Evolutionary conservation across 2,888 invertebrate genomes (phyloP).

Genomic region (Parnassius orleans): DNA sequence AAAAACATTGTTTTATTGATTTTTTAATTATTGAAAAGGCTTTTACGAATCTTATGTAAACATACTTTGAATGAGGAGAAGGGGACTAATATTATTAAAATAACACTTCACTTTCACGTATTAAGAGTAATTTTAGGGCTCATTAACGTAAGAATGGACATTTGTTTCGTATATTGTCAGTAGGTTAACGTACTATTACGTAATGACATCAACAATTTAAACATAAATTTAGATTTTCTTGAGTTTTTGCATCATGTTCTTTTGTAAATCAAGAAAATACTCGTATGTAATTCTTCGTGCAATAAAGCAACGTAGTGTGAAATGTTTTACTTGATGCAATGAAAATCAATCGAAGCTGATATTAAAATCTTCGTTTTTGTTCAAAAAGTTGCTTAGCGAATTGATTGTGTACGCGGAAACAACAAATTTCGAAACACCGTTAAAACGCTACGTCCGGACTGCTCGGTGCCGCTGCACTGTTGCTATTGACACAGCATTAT

Average conservation of each 20-base stretch:
- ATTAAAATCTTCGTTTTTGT: slow-evolving; percentile 18
- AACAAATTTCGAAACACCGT: slow-evolving; percentile 10
- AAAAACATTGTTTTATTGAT: no score
- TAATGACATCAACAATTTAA: no score
- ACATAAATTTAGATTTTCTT: not conserved
- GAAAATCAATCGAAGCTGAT: slow-evolving; percentile 11
- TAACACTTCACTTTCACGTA: no score
- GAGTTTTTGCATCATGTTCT: not conserved
- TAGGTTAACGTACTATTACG: no score
- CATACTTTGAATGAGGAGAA: no score
- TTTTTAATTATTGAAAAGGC: no score
- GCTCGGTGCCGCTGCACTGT: not conserved
- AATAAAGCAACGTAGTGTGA: slow-evolving; percentile 1
- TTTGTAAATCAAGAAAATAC: not conserved
- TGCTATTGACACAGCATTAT: slow-evolving; percentile 19
- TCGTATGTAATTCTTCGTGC: slow-evolving; percentile 3
- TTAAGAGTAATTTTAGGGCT: no score
- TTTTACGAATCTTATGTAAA: no score
- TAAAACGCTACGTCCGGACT: slow-evolving; percentile 13
- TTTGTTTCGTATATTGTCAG: no score
- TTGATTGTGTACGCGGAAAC: slow-evolving; percentile 22
- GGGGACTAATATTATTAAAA: no score
- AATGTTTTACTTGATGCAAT: slow-evolving; percentile 5
- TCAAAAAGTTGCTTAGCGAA: slow-evolving; percentile 11
- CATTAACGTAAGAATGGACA: no score